Conservation (phyloP, 2,888 invertebrate genomes). For the Hirtodrosophila duncani region DNA sequence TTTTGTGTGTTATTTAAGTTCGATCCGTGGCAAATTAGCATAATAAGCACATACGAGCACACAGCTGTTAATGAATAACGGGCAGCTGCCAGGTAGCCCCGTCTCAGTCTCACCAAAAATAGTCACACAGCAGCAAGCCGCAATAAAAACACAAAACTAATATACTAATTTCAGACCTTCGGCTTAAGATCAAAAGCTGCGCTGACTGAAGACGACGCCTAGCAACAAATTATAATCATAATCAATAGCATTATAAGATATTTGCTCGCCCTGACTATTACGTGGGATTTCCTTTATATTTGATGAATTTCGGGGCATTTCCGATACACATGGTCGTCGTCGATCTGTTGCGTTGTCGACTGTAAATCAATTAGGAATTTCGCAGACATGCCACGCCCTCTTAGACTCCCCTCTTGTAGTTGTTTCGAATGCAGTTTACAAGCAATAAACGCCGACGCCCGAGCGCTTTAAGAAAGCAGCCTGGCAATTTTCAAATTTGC, state of each 20-base stretch:
- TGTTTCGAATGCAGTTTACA: conserved; percentile 18
- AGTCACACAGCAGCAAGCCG: conserved; percentile 8
- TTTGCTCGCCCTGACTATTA: no score
- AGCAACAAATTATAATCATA: conserved; percentile 11
- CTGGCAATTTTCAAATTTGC: conserved; percentile 64
- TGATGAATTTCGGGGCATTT: conserved; percentile 23
- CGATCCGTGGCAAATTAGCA: conserved; percentile 64
- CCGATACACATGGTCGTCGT: conserved; percentile 1
- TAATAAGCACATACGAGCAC: conserved; percentile 65
- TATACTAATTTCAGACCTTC: conserved; percentile 27
- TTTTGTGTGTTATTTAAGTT: conserved; percentile 21
- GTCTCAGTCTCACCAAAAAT: conserved; percentile 11
- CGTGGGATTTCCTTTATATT: no score
- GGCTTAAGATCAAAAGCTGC: conserved; percentile 53
- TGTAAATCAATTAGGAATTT: conserved; percentile 66
- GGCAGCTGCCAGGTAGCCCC: conserved; percentile 42
- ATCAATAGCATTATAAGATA: conserved; percentile 18
- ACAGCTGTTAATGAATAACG: conserved; percentile 70
- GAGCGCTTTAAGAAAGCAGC: conserved; percentile 1
- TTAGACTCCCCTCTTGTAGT: conserved; percentile 1
- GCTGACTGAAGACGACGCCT: conserved; percentile 11
- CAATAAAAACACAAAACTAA: conserved; percentile 9
- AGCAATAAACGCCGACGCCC: conserved; percentile 22
- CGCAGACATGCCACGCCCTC: conserved; percentile 57
- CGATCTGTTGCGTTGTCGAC: conserved; percentile 10